Conservation (phyloP, 64 coral and sea anemone genomes). For the Stylophora pistillata region DNA sequence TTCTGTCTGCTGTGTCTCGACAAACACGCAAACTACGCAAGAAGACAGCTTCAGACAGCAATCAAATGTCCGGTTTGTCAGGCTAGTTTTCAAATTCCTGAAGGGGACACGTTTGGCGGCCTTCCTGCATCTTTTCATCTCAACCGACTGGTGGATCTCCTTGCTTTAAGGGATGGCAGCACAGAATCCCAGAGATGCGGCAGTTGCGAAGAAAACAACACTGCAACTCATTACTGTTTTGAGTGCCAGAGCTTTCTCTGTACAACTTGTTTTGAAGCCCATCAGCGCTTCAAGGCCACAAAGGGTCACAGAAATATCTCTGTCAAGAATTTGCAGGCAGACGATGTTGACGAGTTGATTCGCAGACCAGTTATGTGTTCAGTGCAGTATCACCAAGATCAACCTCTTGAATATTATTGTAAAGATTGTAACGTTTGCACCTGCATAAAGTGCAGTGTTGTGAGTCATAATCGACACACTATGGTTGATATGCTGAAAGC, state of each 20-base stretch:
- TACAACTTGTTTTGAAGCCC: constrained; percentile 16
- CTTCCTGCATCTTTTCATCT: constrained; percentile 10
- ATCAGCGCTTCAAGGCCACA: constrained; percentile 13
- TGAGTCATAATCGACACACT: constrained; percentile 28
- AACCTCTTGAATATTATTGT: constrained; percentile 32
- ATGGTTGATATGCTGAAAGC: constrained; percentile 26
- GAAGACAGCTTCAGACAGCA: constrained; percentile 13
- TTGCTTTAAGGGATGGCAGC: not conserved
- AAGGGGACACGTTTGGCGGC: not conserved
- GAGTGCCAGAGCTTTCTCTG: constrained; percentile 14
- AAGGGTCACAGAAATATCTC: not conserved
- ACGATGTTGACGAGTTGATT: constrained; percentile 30
- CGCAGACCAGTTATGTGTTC: constrained; percentile 19
- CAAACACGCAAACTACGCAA: constrained; percentile 3
- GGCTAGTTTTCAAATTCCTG: not conserved
- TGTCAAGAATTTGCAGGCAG: constrained; percentile 23
- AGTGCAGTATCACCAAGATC: constrained; percentile 25
- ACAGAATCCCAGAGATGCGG: not conserved
- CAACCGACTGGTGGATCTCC: constrained; percentile 13
- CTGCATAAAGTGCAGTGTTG: constrained; percentile 28
- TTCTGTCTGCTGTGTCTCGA: not conserved
- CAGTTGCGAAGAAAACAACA: constrained; percentile 20
- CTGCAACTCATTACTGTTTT: not conserved
- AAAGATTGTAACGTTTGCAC: constrained; percentile 27
- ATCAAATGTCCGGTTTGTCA: constrained; percentile 9